These are phyloP conservation scores for Hormaphis cornu DNA, from an alignment of 1,140 invertebrate species.

Conservation along the genomic window DNA sequence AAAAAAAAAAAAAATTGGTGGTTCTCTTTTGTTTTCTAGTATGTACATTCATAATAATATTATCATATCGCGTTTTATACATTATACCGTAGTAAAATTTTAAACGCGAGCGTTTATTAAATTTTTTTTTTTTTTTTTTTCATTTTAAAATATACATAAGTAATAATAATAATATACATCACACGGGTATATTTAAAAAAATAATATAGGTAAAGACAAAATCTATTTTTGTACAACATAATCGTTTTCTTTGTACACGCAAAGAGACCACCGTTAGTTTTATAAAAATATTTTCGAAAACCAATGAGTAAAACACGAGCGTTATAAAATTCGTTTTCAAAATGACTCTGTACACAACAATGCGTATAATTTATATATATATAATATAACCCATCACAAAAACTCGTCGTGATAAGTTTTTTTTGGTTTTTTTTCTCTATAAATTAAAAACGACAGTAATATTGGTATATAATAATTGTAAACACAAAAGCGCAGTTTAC, in stretches of 20 bases:
- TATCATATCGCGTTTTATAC: no score
- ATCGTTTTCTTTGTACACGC: constrained; percentile 30
- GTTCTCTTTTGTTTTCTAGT: constrained; percentile 16
- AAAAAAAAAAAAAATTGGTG: constrained; percentile 29
- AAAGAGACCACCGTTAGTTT: constrained; percentile 20
- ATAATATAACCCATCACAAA: constrained; percentile 37
- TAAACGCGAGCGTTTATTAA: no score
- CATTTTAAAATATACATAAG: no score
- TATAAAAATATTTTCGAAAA: constrained; percentile 31
- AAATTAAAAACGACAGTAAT: constrained; percentile 36
- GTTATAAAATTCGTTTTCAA: constrained; percentile 31
- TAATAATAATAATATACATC: constrained; percentile 9
- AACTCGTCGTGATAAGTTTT: constrained; percentile 33
- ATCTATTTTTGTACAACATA: constrained; percentile 23
- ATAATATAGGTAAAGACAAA: constrained; percentile 29
- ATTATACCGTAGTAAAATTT: no score
- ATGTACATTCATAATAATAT: no score
- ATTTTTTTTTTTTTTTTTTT: no score
- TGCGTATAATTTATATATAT: constrained; percentile 32
- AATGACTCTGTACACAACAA: constrained; percentile 30
- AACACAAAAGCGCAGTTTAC: constrained; percentile 34
- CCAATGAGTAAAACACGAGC: constrained; percentile 4
- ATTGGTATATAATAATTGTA: constrained; percentile 30
- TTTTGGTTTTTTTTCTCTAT: constrained; percentile 34
- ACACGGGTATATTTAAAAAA: constrained; percentile 30